These are phyloP conservation scores for Agonum fuliginosum DNA, from an alignment of 2,888 invertebrate species.

Conservation along the genomic window DNA sequence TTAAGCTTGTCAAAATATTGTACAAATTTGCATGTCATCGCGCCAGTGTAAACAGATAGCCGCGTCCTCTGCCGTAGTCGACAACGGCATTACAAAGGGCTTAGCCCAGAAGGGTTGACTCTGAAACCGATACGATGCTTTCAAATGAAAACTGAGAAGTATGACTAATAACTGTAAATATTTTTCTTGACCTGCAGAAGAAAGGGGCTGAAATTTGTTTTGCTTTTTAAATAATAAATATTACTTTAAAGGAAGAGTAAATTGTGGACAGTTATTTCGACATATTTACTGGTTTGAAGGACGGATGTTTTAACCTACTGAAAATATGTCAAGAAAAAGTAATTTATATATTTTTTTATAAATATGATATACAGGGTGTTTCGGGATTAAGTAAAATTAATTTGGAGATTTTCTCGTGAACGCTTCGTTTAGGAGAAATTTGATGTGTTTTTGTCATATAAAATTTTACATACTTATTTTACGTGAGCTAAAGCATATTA, in stretches of 20 bases:
- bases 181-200: slow-evolving; percentile 26
- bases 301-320: too few relatives aligned
- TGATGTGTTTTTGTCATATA: too few relatives aligned
- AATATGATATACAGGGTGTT: too few relatives aligned
- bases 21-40: slow-evolving; percentile 61
- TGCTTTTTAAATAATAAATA: background rate
- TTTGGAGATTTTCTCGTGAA: too few relatives aligned
- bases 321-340: too few relatives aligned
- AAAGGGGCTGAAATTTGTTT: background rate
- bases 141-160: slow-evolving; percentile 2
- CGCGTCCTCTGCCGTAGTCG: background rate
- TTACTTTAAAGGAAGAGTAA: background rate
- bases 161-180: slow-evolving; percentile 55
- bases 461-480: too few relatives aligned
- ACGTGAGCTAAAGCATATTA: too few relatives aligned
- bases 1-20: slow-evolving; percentile 64
- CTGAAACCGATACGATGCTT: slow-evolving; percentile 52
- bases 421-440: too few relatives aligned
- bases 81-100: slow-evolving; percentile 43
- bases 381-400: too few relatives aligned
- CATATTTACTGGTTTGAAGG: too few relatives aligned
- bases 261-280: too few relatives aligned
- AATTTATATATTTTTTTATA: too few relatives aligned
- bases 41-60: slow-evolving; percentile 33
- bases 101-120: slow-evolving; percentile 46